phyloP scores from a whole-genome alignment of 23 tunicate species.

The Clavelina lepadiformis region DNA sequence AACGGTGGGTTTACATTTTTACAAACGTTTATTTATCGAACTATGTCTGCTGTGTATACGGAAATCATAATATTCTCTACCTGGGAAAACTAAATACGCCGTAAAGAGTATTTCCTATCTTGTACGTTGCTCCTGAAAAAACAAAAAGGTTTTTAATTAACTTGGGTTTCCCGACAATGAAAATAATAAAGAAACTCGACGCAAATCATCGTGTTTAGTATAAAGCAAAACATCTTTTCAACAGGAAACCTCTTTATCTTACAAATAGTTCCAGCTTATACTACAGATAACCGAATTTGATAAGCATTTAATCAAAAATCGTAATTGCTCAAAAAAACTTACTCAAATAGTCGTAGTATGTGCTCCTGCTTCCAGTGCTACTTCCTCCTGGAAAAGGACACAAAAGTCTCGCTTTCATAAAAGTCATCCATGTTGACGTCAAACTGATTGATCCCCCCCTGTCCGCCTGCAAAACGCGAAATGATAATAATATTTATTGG shows the following conservation, averaged over 20 bases:
- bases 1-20: no score
- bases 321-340: background rate
- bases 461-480: conserved; percentile 48
- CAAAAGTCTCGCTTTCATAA: conserved; percentile 32
- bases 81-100: conserved; percentile 11
- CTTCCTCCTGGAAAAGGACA: conserved; percentile 35
- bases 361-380: conserved; percentile 7
- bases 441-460: conserved; percentile 12
- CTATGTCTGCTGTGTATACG: no score
- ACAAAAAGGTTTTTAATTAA: background rate
- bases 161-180: background rate
- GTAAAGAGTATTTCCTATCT: conserved; percentile 16
- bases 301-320: no score
- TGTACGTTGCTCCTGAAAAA: conserved; percentile 11
- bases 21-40: no score
- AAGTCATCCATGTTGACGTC: conserved; percentile 23
- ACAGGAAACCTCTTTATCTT: background rate
- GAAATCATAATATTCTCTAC: no score
- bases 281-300: no score
- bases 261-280: no score
- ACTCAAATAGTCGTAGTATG: conserved; percentile 29
- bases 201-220: background rate
- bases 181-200: background rate
- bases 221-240: background rate
- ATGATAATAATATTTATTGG: no score